Evolutionary conservation across 2,797 vertebrate species (phyloP), one percentile per base, ranked within the genome.

Genomic region (Catharus ustulatus): DNA sequence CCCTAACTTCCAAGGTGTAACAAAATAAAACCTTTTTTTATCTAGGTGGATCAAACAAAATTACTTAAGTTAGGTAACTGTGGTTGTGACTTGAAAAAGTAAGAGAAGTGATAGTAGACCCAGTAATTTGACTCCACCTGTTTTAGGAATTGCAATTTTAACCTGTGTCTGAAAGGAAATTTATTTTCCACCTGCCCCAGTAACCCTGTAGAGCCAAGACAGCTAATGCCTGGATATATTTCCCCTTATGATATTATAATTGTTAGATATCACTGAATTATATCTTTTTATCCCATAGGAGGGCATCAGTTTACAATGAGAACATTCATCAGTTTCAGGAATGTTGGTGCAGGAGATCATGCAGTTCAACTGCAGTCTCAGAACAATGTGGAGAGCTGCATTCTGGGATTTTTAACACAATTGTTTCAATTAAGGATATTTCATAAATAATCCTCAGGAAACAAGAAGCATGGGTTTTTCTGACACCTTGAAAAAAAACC

Each of bases 271-370:
- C 40, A 72, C 20, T 62, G 64, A 94, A 79, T 89, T 45, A 32
- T 45, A 78, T 68, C 11, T 46, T 92, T 89, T 89, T 91, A 89
- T 93, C 82, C 84, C 79, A 73, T 81, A 68, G 68, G 61, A 95
- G 61, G 57, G 64, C 84, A 95, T 89, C 75, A 63, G 55, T 91
- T 93, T 59, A 62, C 38, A 38, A 59, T 6, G 21, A 89, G 34
- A 87, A 86, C 32, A 21, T 55, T 73, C 29, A 62, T 40, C 68
- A 78, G 48, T 72, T 87, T 51, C 62, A 83, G 36, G 52, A 81
- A 62, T 1, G 14, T 40, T 87, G 21, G 22, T 59, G 32, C 24
- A 91, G 66, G 18, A 91, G 34, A 75, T 45, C 49, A 67, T 4
- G 7, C 45, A 69, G 36, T 62, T 66, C 73, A 49, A n/a, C 29